A percentile compares a stretch with the other conserved stretches of the same genome.
Evolutionary conservation across 1,140 invertebrate species (phyloP).

Genomic region (Antheraea mylitta): DNA sequence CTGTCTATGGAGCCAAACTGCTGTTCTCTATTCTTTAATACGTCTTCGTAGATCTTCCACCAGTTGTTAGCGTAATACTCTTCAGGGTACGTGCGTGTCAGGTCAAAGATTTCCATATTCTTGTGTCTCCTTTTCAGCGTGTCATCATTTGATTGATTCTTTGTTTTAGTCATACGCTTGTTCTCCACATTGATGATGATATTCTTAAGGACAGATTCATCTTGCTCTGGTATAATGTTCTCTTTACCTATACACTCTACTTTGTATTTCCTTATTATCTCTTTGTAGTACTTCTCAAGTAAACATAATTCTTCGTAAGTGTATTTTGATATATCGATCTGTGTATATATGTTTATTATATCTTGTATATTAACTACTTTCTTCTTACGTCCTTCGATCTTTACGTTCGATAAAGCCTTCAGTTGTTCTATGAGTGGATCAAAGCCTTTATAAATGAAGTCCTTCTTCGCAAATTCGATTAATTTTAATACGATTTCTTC

Average conservation of each 20-base stretch:
- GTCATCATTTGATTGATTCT: constrained; percentile 33
- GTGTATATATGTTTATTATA: constrained; percentile 58
- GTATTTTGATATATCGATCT: constrained; percentile 60
- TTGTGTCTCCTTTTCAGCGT: constrained; percentile 38
- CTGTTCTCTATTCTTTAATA: constrained; percentile 64
- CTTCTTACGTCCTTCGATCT: constrained; percentile 54
- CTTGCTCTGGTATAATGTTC: constrained; percentile 18
- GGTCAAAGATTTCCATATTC: constrained; percentile 62
- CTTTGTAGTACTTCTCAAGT: constrained; percentile 66
- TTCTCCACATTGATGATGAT: neutral
- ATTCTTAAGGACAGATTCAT: neutral
- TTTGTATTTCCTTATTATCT: constrained; percentile 67
- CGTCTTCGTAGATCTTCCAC: constrained; percentile 75
- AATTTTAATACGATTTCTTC: constrained; percentile 70
- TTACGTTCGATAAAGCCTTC: constrained; percentile 58
- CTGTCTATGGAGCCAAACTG: constrained; percentile 75
- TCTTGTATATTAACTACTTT: constrained; percentile 57
- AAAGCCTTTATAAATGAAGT: constrained; percentile 75
- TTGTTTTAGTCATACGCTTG: neutral
- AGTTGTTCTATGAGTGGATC: constrained; percentile 73
- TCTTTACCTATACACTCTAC: constrained; percentile 51
- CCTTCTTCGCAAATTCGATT: constrained; percentile 71
- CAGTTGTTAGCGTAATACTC: constrained; percentile 77
- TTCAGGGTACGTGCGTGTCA: constrained; percentile 63
- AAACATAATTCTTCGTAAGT: constrained; percentile 66